phyloP scores from a whole-genome alignment of 2,888 invertebrate species.

The Syrista parreyssii region DNA sequence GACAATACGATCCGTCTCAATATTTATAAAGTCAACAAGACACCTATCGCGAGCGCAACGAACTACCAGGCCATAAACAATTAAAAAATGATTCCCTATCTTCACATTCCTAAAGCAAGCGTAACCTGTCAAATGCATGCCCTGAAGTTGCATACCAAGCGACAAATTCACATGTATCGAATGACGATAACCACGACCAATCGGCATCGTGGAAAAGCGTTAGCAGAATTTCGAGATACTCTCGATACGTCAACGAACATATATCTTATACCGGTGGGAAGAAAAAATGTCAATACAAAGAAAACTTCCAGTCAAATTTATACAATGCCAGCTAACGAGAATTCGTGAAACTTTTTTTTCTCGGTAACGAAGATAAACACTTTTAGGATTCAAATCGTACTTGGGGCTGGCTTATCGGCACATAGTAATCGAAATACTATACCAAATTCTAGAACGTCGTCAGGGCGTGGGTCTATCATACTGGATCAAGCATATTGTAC shows the following conservation, averaged over 20 bases:
- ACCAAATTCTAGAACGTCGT: background rate
- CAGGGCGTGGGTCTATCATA: conserved; percentile 24
- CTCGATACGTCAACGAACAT: background rate
- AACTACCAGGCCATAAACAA: no score
- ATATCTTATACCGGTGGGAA: background rate
- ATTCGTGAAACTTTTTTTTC: background rate
- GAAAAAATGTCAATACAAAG: background rate
- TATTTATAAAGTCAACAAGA: background rate
- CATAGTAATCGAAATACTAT: background rate
- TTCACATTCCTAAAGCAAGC: no score
- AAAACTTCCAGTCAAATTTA: background rate
- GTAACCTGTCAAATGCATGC: no score
- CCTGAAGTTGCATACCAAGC: no score
- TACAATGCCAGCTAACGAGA: background rate
- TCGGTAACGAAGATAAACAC: background rate
- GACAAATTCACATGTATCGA: no score
- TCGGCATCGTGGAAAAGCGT: background rate
- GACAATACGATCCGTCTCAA: background rate
- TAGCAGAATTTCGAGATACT: background rate
- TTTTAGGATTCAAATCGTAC: background rate
- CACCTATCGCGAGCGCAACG: no score
- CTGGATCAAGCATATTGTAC: conserved; percentile 45
- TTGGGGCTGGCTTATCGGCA: background rate
- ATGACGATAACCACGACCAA: background rate
- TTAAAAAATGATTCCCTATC: no score